Evolutionary conservation across 2,888 invertebrate genomes (phyloP).

Genomic region (Ichneumoninae sp.): DNA sequence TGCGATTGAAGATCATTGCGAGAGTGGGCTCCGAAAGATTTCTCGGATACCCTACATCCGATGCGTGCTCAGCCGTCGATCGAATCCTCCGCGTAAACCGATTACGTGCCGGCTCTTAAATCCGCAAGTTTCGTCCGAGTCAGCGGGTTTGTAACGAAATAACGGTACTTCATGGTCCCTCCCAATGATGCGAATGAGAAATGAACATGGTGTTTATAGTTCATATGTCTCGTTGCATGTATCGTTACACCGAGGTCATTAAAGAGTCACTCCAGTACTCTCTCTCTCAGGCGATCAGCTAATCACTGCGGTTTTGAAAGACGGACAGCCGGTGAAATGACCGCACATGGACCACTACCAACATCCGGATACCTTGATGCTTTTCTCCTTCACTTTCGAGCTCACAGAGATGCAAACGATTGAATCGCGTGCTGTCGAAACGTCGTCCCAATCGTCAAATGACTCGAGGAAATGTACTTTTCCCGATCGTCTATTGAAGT

Average conservation of each 20-base stretch:
- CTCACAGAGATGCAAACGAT: conserved; percentile 48
- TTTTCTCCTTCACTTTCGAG: conserved; percentile 17
- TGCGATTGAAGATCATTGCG: conserved; percentile 36
- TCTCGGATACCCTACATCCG: conserved; percentile 30
- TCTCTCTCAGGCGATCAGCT: conserved; percentile 10
- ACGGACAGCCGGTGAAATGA: conserved; percentile 8
- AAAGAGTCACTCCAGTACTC: background rate
- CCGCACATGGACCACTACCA: conserved; percentile 46
- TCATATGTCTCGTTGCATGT: conserved; percentile 47
- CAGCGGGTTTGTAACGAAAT: background rate
- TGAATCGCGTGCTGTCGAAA: conserved; percentile 47
- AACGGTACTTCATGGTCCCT: conserved; percentile 7
- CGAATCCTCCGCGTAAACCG: conserved; percentile 17
- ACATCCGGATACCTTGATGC: conserved; percentile 35
- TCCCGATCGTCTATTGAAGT: background rate
- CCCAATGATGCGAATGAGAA: conserved; percentile 14
- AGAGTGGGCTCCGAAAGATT: conserved; percentile 3
- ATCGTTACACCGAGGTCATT: conserved; percentile 5
- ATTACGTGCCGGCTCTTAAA: conserved; percentile 4
- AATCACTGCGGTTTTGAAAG: conserved; percentile 41
- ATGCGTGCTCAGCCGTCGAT: conserved; percentile 11
- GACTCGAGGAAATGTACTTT: background rate
- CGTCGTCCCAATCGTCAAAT: conserved; percentile 1
- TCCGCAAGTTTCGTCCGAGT: conserved; percentile 13
- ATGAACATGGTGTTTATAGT: conserved; percentile 46